Evolutionary conservation across 1,140 invertebrate species (phyloP), one percentile per base, ranked within the genome.

Genomic region (Pogonomyrmex barbatus): DNA sequence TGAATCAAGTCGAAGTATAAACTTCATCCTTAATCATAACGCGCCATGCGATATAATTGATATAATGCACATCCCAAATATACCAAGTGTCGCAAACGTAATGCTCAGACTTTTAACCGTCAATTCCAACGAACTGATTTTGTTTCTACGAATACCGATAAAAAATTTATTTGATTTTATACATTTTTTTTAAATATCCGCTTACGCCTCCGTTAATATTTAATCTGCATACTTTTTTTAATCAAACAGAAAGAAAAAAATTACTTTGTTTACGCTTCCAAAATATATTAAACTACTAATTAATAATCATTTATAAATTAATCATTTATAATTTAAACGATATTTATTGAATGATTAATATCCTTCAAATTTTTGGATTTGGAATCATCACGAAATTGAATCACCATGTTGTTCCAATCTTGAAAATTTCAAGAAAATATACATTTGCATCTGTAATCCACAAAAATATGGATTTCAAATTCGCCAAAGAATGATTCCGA

Each of bases 1-100:
- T 6, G 12, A 47, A 58, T 60, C 42, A 5, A 82, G 17, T 24
- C 62, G 6, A 4, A 58, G 1, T 5, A n/a, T 68, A 58, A 81
- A 58, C 52, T 70, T 33, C 24, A 81, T 81, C 24, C 65, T 71
- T 82, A 47, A 82, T 30, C 42, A n/a, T n/a, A 33, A 4, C 14
- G 3, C 9, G 24, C 17, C 67, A 12, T 6, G 30, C 24, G 9
- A n/a, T 50, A 42, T 45, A 10, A 82, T 12, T 47, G 17, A 82
- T 58, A 47, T 47, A 60, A 71, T 60, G 42, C 10, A 33, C n/a
- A 71, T 5, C 6, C 1, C 10, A 58, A 33, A 33, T 58, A 58
- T 24, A 47, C 42, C 24, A 2, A 52, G 39, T 47, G 24, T 30
- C 24, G 14, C 39, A 56, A 5, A 47, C 30, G 17, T 47, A 67